Evolutionary conservation across 2,113 vertebrate species (phyloP), one percentile per base, ranked within the genome.

Genomic region (Sus scrofa): DNA sequence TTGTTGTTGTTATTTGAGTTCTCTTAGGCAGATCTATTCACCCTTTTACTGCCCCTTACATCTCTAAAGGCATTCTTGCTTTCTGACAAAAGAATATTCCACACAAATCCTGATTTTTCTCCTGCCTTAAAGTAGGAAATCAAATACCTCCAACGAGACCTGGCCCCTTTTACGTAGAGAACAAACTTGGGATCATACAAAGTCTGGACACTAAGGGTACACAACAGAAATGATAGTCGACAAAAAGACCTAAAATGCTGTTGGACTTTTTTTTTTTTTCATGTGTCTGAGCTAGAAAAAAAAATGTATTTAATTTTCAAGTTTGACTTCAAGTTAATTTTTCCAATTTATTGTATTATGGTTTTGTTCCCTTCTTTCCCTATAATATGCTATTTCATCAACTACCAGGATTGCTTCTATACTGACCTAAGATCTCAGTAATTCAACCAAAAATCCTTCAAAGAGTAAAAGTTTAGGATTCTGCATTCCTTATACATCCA

Each of bases 221-320:
- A 13, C 10, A 44, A 15, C 50, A 63, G 26, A 70, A 85, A 81
- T 11, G 3, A 27, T 22, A 18, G 37, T 0, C 7, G 6, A 1
- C 24, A 44, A 79, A n/a, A 94, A 54, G 1, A 15, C 9, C 37
- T 39, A 52, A 84, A 71, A 71, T n/a, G 9, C 1, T 62, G 4
- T 50, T 60, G 3, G 12, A 19, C 11, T 74, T 18, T 24, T 62
- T 26, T 60, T 32, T 30, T 62, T 26, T 60, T 32, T 30, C 7
- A 34, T 62, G n/a, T 24, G 12, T 73, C 34, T 50, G 7, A 96
- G 19, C 79, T 67, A 82, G 26, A 95, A 88, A 95, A 88, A 95
- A 88, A 95, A 82, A 8, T 70, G 4, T 77, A 44, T 11, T 2
- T 65, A 2, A 30, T 83, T 92, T 86, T 71, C 70, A 87, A 65